Conservation (phyloP, 2,888 invertebrate species). For the Phyto melanocephala region DNA sequence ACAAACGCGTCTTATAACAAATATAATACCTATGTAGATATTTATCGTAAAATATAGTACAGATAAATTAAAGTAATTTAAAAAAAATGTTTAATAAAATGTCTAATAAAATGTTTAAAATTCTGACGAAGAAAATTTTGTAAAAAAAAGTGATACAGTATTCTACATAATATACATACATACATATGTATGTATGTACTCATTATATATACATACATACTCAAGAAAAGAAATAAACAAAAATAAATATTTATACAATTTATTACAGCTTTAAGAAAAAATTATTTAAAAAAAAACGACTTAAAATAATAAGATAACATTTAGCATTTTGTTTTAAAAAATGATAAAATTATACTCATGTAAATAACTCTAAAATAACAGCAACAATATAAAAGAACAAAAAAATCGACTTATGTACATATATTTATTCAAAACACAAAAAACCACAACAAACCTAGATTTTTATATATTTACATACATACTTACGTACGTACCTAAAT, state of each 20-base stretch:
- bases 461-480: background rate
- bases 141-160: background rate
- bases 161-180: background rate
- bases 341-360: background rate
- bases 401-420: too few species aligned
- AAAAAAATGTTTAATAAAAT: too few species aligned
- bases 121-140: too few species aligned
- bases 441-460: too few species aligned
- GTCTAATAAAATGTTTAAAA: too few species aligned
- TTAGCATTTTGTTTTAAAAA: too few species aligned
- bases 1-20: background rate
- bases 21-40: too few species aligned
- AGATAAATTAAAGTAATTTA: too few species aligned
- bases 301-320: too few species aligned
- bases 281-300: background rate
- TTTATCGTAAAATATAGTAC: too few species aligned
- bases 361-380: background rate
- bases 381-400: background rate
- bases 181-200: background rate
- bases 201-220: too few species aligned
- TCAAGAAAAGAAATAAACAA: background rate
- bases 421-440: background rate
- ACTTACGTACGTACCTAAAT: background rate
- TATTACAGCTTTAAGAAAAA: background rate
- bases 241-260: background rate